Evolutionary conservation across 1,140 invertebrate genomes (phyloP).

Genomic region (Aphaenogaster ashmeadi): DNA sequence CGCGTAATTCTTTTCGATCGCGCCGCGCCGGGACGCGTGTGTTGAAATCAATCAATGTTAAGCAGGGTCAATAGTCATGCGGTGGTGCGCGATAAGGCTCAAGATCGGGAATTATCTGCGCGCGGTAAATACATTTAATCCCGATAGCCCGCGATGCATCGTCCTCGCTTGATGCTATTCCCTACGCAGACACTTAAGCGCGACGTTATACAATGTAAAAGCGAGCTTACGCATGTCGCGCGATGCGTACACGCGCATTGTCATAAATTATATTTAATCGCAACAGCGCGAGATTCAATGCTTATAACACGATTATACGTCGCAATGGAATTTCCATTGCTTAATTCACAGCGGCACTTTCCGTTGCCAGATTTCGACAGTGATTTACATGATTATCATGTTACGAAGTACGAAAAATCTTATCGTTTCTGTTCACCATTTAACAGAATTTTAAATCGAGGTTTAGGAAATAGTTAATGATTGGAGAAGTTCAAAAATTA

Average conservation of each 20-base stretch:
- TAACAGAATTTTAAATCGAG: background rate
- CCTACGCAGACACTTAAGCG: background rate
- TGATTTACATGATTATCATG: constrained; percentile 1
- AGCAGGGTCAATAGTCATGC: constrained; percentile 68
- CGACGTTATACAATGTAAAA: constrained; percentile 53
- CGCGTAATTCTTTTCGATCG: constrained; percentile 56
- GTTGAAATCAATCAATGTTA: constrained; percentile 70
- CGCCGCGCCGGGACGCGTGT: constrained; percentile 22
- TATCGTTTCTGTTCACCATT: background rate
- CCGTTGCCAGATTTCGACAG: background rate
- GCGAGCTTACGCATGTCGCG: constrained; percentile 24
- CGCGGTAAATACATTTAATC: constrained; percentile 65
- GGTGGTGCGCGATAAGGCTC: constrained; percentile 52
- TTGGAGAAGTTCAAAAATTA: background rate
- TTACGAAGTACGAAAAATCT: background rate
- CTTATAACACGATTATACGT: background rate
- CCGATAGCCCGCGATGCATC: constrained; percentile 50
- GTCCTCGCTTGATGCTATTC: constrained; percentile 38
- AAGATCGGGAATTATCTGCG: constrained; percentile 65
- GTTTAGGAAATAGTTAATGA: background rate
- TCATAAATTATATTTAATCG: constrained; percentile 49
- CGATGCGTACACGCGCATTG: constrained; percentile 8
- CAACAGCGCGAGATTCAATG: constrained; percentile 39
- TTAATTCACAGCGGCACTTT: constrained; percentile 21
- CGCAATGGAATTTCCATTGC: constrained; percentile 10